Evolutionary conservation across 2,113 vertebrate species (phyloP), one percentile per base, ranked within the genome.

Genomic region (Promerops cafer): DNA sequence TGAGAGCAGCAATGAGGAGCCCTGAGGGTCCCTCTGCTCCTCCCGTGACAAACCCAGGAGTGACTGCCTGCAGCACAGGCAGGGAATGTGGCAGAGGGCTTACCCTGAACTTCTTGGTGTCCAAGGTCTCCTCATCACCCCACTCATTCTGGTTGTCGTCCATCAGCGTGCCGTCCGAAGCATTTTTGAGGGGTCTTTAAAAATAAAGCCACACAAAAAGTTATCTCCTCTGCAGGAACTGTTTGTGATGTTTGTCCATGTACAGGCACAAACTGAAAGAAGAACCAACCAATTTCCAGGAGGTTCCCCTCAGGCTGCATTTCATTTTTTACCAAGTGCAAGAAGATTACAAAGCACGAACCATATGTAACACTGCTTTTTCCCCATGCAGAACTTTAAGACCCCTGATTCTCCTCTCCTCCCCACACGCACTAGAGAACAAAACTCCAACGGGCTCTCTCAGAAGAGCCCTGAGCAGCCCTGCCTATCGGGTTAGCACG

Each of bases 141-240:
- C 99, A 99, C 66, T 99, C 99, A 3, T 99, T 99, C 94, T 99
- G 99, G 90, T 98, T 98, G 97, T 99, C 99, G 13, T 99, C 99
- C 99, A 99, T 99, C 83, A 99, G 97, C 2, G 99, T 99, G 54
- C 99, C 98, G 1, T 99, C 99, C 0, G 99, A 99, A 64, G 97
- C 96, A 87, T 98, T 99, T 97, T 99, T 99, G 96, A 99, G 97
- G 63, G 99, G 99, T 97, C 99, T 99, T 97, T 52, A 97, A 86
- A 86, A 39, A 63, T 1, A 33, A 66, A 88, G n/a, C 11, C 35
- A 53, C 2, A 35, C 22, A 22, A 27, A 44, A 47, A 56, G 56
- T 96, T 11, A 96, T 11, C 44, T 78, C 57, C 64, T 39, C 65
- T 45, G 82, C 31, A 45, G 83, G 59, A 89, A 28, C 35, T 2